Base-by-base conservation (phyloP, 2,888 invertebrate genomes). In the Coremacera marginata region DNA sequence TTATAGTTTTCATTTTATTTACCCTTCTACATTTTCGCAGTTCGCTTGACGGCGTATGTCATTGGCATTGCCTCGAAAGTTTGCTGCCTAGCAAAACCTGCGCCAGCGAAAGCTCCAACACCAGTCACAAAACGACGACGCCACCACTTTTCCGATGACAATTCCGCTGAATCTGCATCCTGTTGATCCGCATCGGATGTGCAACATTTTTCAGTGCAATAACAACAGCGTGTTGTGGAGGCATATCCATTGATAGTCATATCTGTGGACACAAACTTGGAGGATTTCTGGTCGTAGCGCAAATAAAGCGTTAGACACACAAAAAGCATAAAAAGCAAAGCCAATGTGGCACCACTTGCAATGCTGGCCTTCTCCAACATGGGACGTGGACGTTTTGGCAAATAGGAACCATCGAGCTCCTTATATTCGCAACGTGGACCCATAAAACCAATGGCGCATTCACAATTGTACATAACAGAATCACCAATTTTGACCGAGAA, bases 371-470 rank as follows among this genome's bases (percentile, higher is more conserved):
- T 94, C 90, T 95, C 94, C 86, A 95, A 90, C 93, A 95, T 93
- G 83, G 93, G 93, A 85, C 93, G 92, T 86, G 93, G 93, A 88
- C 94, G 92, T 83, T 88, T 88, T 78, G 89, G 89, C 91, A 96
- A 93, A 92, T 97, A 97, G 89, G 97, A 96, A 90, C 96, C 96
- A 91, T 97, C 97, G 90, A 97, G 92, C 92, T 97, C 97, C 92
- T 97, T 97, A 91, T 95, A 97, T 92, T 97, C 97, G 92, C 97
- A 97, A 88, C 97, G 93, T 90, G 95, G 96, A 83, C 97, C 97
- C 92, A 97, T 96, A 91, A 94, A 97, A 84, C 97, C 97, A 89
- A 94, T 94, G 86, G 96, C 94, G 91, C 97, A 97, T 94, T 96
- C 95, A 93, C 97, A 97, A 91, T 97, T 97, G 91, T 97, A 97